phyloP scores from a whole-genome alignment of 2,888 invertebrate species.

The Clostera curtula region DNA sequence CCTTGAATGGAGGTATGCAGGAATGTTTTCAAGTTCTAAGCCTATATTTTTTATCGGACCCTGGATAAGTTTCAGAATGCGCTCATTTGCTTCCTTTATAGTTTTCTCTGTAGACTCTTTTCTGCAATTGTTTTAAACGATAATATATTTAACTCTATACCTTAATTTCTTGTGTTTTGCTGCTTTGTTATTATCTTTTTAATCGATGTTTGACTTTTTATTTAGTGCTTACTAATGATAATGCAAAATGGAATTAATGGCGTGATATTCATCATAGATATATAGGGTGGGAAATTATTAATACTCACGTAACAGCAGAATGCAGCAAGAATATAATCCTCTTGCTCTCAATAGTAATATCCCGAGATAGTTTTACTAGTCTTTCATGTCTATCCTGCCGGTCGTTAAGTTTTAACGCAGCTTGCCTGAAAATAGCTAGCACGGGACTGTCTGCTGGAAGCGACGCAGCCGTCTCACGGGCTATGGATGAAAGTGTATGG shows the following conservation, averaged over 20 bases:
- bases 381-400: conserved; percentile 90
- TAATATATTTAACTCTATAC: not conserved
- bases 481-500: conserved; percentile 42
- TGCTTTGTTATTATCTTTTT: too few species aligned
- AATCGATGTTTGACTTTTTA: too few species aligned
- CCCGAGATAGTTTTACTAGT: conserved; percentile 86
- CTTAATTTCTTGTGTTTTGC: not conserved
- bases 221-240: too few species aligned
- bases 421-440: conserved; percentile 78
- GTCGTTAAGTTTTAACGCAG: conserved; percentile 79
- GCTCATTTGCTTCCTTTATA: conserved; percentile 72
- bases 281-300: not conserved
- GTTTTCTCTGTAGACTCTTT: conserved; percentile 45
- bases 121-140: conserved; percentile 32
- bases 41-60: conserved; percentile 77
- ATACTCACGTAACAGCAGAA: conserved; percentile 74
- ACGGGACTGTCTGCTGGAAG: conserved; percentile 63
- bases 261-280: too few species aligned
- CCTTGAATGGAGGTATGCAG: conserved; percentile 69
- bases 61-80: conserved; percentile 77
- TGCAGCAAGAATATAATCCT: conserved; percentile 91
- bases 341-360: conserved; percentile 93
- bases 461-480: conserved; percentile 40
- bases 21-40: conserved; percentile 80
- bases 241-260: too few species aligned